phyloP scores from a whole-genome alignment of 2,888 invertebrate genomes.

The Lepas anatifera region DNA sequence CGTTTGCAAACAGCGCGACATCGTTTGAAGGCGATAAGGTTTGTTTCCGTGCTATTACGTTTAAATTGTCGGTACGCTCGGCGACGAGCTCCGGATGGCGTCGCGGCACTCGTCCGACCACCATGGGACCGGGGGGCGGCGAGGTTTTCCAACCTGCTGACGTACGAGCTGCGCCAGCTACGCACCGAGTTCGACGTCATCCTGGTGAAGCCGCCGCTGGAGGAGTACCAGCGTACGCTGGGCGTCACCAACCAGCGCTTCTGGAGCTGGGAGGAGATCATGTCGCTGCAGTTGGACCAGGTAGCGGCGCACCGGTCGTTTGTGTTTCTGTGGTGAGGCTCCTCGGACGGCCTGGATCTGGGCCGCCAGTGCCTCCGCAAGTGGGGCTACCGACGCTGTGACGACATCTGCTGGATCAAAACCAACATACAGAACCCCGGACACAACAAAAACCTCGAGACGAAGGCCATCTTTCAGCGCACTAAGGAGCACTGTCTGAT shows the following conservation, averaged over 20 bases:
- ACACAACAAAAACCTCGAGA: conserved; percentile 86
- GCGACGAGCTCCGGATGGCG: too few relatives aligned
- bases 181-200: conserved; percentile 92
- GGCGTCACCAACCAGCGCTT: conserved; percentile 65
- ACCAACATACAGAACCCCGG: conserved; percentile 91
- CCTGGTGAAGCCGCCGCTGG: conserved; percentile 85
- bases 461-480: conserved; percentile 85
- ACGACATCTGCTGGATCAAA: conserved; percentile 98
- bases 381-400: conserved; percentile 95
- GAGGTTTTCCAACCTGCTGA: conserved; percentile 55
- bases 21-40: too few relatives aligned
- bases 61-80: too few relatives aligned
- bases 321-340: conserved; percentile 95
- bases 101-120: too few relatives aligned
- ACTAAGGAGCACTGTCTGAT: conserved; percentile 97
- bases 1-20: too few relatives aligned
- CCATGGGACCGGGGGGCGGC: too few relatives aligned
- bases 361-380: conserved; percentile 87
- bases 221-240: conserved; percentile 70
- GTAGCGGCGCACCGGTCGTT: conserved; percentile 86
- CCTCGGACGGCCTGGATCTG: conserved; percentile 89
- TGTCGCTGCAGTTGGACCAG: conserved; percentile 78
- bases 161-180: conserved; percentile 71
- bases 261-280: conserved; percentile 77
- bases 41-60: too few relatives aligned